A percentile compares a stretch with the other conserved stretches of the same genome.
Evolutionary conservation across 2,113 vertebrate genomes (phyloP).

Genomic region (Aspiorhynchus laticeps): DNA sequence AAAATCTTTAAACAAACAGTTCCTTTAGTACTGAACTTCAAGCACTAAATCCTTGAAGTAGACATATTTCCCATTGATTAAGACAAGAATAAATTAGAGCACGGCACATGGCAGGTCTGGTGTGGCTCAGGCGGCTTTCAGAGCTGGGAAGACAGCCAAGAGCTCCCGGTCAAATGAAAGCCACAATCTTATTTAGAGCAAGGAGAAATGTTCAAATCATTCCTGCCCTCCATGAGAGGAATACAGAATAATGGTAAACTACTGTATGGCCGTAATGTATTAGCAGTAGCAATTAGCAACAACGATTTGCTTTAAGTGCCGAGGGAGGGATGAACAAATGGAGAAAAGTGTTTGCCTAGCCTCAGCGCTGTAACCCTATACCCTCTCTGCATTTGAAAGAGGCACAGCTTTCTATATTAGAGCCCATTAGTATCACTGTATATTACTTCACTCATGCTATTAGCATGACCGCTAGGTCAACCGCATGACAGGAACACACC

Average conservation of each 20-base stretch:
- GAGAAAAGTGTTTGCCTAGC: background rate
- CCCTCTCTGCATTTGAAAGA: conserved; percentile 10
- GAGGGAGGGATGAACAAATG: background rate
- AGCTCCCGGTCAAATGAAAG: conserved; percentile 31
- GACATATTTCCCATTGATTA: conserved; percentile 39
- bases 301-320: background rate
- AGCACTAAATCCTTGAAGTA: background rate
- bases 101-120: conserved; percentile 2
- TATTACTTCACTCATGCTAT: conserved; percentile 30
- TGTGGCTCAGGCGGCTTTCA: conserved; percentile 32
- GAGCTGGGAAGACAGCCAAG: conserved; percentile 42
- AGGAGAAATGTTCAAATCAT: background rate
- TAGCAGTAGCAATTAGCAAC: background rate
- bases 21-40: background rate
- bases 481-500: conserved; percentile 63
- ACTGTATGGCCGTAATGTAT: background rate
- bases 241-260: conserved; percentile 24
- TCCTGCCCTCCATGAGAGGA: background rate
- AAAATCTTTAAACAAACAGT: background rate
- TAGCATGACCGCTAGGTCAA: conserved; percentile 24
- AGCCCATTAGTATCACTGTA: conserved; percentile 5
- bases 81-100: conserved; percentile 42
- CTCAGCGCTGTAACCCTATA: conserved; percentile 38
- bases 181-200: conserved; percentile 30
- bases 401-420: conserved; percentile 17